A percentile compares a stretch with the other conserved stretches of the same genome.
phyloP scores from a whole-genome alignment of 2,797 vertebrate genomes.

The Ptychobarbus kaznakovi region DNA sequence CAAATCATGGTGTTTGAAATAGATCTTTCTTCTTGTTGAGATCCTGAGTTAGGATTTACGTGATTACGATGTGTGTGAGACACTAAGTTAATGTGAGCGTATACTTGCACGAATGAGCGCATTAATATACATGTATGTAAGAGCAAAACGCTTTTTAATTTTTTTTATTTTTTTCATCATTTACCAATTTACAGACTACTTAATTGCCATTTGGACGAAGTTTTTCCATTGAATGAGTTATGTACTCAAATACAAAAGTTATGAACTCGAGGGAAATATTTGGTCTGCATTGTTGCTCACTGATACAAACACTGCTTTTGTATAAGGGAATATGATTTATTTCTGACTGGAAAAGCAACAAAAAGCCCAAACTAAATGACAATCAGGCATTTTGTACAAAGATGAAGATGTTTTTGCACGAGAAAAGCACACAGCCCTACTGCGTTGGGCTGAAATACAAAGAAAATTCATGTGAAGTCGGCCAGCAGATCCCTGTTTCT shows the following conservation, averaged over 20 bases:
- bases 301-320: background rate
- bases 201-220: background rate
- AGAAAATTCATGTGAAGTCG: background rate
- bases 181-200: background rate
- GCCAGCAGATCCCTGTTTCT: constrained; percentile 9
- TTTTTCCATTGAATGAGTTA: background rate
- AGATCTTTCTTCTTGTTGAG: background rate
- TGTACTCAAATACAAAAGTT: background rate
- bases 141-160: background rate
- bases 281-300: constrained; percentile 2
- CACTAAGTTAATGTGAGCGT: constrained; percentile 16
- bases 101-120: constrained; percentile 21
- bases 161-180: background rate
- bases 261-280: background rate
- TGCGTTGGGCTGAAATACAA: background rate
- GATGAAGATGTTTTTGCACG: background rate
- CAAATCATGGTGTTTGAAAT: constrained; percentile 9
- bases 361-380: constrained; percentile 29
- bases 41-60: background rate
- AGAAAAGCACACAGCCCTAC: background rate
- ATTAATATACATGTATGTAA: constrained; percentile 9
- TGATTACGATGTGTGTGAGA: background rate
- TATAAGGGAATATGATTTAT: background rate
- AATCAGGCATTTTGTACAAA: constrained; percentile 32
- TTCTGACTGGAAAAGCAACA: background rate